A percentile compares a stretch with the other conserved stretches of the same genome.
phyloP scores from a whole-genome alignment of 2,888 invertebrate genomes.

The Argyra leucocephala region DNA sequence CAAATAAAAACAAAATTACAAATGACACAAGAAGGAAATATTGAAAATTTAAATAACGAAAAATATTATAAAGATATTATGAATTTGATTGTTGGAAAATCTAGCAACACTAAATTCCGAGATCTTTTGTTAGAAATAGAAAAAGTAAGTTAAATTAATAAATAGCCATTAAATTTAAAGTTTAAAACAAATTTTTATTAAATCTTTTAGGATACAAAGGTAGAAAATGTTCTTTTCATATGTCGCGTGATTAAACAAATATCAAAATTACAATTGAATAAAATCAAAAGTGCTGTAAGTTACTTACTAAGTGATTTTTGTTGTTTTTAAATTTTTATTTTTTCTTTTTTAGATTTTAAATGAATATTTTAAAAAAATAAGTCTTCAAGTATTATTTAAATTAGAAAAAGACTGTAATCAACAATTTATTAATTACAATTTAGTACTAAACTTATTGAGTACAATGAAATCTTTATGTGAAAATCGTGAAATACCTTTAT shows the following conservation, averaged over 20 bases:
- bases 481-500: conserved; percentile 29
- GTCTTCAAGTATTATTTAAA: conserved; percentile 28
- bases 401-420: conserved; percentile 26
- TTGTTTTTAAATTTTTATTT: neutral
- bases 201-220: conserved; percentile 16
- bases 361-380: conserved; percentile 38
- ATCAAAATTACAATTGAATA: conserved; percentile 36
- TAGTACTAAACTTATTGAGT: neutral
- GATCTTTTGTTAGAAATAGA: conserved; percentile 18
- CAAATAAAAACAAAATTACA: conserved; percentile 33
- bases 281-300: conserved; percentile 37
- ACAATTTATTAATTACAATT: conserved; percentile 10
- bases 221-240: conserved; percentile 27
- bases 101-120: conserved; percentile 27
- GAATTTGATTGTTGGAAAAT: neutral
- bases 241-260: conserved; percentile 31
- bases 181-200: neutral
- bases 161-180: neutral
- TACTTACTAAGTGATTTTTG: neutral
- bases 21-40: conserved; percentile 18
- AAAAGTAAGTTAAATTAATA: conserved; percentile 15
- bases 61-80: neutral
- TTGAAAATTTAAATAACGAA: conserved; percentile 20
- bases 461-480: conserved; percentile 9
- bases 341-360: conserved; percentile 35